These are phyloP conservation scores for Tokudaia muenninki DNA, from an alignment of 2,797 vertebrate species.

Conservation along the genomic window DNA sequence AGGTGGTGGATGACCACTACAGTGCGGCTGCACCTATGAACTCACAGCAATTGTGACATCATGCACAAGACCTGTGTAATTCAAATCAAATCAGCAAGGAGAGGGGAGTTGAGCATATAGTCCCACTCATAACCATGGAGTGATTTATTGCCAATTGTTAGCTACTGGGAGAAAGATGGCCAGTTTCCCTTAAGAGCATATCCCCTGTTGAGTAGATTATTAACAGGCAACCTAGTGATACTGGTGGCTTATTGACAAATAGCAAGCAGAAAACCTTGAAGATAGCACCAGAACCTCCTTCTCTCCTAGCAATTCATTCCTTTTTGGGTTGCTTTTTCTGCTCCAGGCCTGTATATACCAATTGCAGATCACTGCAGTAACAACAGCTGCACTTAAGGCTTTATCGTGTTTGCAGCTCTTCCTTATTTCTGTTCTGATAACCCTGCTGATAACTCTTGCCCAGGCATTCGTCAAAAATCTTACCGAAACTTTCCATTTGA, in stretches of 20 bases:
- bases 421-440: constrained; percentile 76
- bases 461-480: constrained; percentile 68
- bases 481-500: constrained; percentile 66
- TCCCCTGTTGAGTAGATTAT: neutral
- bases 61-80: neutral
- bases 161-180: neutral
- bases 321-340: constrained; percentile 58
- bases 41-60: neutral
- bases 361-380: constrained; percentile 75
- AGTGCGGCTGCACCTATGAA: neutral
- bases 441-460: constrained; percentile 66
- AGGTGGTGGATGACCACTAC: neutral
- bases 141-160: neutral
- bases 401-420: constrained; percentile 78
- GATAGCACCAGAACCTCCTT: constrained; percentile 26
- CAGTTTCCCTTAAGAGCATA: neutral
- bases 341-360: constrained; percentile 49
- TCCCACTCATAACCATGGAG: neutral
- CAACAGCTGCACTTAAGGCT: constrained; percentile 73
- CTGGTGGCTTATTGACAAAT: neutral
- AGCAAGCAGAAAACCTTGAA: constrained; percentile 31
- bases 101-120: neutral
- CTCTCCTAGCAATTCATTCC: constrained; percentile 15
- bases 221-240: neutral
- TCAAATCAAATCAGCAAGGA: neutral